Percentiles rank a stretch among this genome's conserved stretches.
Evolutionary conservation across 2,113 vertebrate species (phyloP).

Genomic region (Telmatochromis sp.): DNA sequence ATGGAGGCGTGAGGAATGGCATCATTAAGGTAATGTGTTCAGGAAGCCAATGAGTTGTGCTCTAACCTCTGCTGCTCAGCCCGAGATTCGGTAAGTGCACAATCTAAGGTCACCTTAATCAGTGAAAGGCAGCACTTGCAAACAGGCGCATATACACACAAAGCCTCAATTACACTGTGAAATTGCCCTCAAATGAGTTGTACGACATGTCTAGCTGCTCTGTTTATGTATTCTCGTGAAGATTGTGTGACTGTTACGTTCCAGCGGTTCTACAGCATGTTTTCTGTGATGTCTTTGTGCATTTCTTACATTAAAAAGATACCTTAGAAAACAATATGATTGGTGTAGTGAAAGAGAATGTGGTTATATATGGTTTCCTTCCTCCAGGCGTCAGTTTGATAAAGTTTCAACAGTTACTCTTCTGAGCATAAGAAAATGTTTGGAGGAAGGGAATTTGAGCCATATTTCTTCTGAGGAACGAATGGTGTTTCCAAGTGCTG

Average conservation of each 20-base stretch:
- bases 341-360: not conserved
- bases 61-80: slow-evolving; percentile 55
- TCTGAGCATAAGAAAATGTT: not conserved
- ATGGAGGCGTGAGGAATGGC: slow-evolving; percentile 53
- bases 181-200: slow-evolving; percentile 44
- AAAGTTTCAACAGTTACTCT: not conserved
- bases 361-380: slow-evolving; percentile 19
- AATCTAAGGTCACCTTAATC: slow-evolving; percentile 60
- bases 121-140: slow-evolving; percentile 17
- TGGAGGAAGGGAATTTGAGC: not conserved
- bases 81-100: slow-evolving; percentile 41
- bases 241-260: slow-evolving; percentile 1
- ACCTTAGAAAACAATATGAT: not conserved
- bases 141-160: slow-evolving; percentile 20
- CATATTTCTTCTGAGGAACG: not conserved
- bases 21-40: slow-evolving; percentile 66
- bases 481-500: not conserved
- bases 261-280: not conserved
- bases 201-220: slow-evolving; percentile 9
- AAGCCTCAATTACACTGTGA: slow-evolving; percentile 29
- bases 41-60: slow-evolving; percentile 50
- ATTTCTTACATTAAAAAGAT: not conserved
- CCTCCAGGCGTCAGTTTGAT: not conserved
- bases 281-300: slow-evolving; percentile 7
- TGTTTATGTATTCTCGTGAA: slow-evolving; percentile 20